Evolutionary conservation across 2,113 vertebrate species (phyloP), one percentile per base, ranked within the genome.

Genomic region (Phoenicopterus ruber): DNA sequence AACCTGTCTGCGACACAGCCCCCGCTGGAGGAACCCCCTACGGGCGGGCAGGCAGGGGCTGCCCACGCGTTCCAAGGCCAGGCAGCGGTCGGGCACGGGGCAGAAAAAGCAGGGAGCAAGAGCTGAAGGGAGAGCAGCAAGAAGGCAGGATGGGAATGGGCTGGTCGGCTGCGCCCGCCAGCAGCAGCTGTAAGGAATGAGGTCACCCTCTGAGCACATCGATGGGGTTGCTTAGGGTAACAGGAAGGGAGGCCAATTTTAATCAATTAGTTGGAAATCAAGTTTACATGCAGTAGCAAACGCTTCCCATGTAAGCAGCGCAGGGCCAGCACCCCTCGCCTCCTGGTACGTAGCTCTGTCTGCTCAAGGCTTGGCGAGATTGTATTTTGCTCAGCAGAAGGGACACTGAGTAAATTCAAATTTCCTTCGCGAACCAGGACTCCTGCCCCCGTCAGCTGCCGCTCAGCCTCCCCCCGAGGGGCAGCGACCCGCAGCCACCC

Each of bases 171-270:
- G 34, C 2, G 31, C 62, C 47, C 5, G 24, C 88, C 70, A 2
- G 3, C 85, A 70, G 67, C 83, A 50, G 73, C 63, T 63, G 25
- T 49, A 32, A 72, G 93, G 91, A 94, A 82, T 40, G 86, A 94
- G 91, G 95, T 83, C 94, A 88, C 87, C 93, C 76, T 22, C 77
- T 54, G 86, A 91, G 93, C 90, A 77, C 92, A 76, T 28, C 50
- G 6, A 4, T 26, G 74, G 90, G 81, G 66, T 73, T 94, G 91
- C 49, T 77, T 14, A 26, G 89, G 96, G 91, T 91, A 31, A 90
- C 69, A 28, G 91, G 47, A 72, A 42, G 65, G 73, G 55, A 82
- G 70, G 81, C 74, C 34, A 10, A 2, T 77, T 66, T 40, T 13
- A 61, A 91, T 81, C 86, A 40, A 2, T 90, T 72, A 16, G 69